Base-by-base conservation (phyloP, 2,888 invertebrate genomes). In the Tinea trinotella region DNA sequence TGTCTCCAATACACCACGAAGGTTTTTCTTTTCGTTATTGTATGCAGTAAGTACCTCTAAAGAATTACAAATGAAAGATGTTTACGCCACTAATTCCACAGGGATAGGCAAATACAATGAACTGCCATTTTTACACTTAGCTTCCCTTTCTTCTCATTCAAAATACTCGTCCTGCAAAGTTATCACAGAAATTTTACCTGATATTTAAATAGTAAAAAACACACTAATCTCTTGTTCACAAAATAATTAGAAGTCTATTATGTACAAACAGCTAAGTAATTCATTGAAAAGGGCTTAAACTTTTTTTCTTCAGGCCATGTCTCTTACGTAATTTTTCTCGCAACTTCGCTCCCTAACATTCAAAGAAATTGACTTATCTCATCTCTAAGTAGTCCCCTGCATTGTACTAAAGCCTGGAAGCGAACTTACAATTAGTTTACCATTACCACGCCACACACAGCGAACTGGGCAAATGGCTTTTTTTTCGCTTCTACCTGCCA, bases 361-460 rank as follows among this genome's bases (percentile, higher is more conserved):
- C 50, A 50, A 13, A 24, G 50, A 50, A 50, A 24, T 46, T 24
- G 50, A 10, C 50, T 50, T 50, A 50, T 46, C 46, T 19, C 46
- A 19, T 9, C 7, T 46, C 19, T 40, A 30, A 40, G 40, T 40
- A 30, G 40, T 15, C 12, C 17, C 10, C 17, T 5, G 7, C 19
- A 50, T 22, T 50, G 50, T 50, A 12, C 24, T 50, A 24, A 48
- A 48, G 50, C 24, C 20, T 48, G 18, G 48, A 19, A 19, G n/a
- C 13, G 48, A 59, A 63, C 65, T 66, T 70, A 76, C 75, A 78
- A 81, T 80, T 80, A 76, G 71, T 68, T 69, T 68, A 65, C 64
- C 74, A 75, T 76, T 74, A 77, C 53, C 6, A 6, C 69, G 69
- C 72, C 74, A 70, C 75, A 74, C 74, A 74, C 75, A 71, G 74